Evolutionary conservation across 2,113 vertebrate species (phyloP).

Genomic region (Pomatostomus ruficeps): DNA sequence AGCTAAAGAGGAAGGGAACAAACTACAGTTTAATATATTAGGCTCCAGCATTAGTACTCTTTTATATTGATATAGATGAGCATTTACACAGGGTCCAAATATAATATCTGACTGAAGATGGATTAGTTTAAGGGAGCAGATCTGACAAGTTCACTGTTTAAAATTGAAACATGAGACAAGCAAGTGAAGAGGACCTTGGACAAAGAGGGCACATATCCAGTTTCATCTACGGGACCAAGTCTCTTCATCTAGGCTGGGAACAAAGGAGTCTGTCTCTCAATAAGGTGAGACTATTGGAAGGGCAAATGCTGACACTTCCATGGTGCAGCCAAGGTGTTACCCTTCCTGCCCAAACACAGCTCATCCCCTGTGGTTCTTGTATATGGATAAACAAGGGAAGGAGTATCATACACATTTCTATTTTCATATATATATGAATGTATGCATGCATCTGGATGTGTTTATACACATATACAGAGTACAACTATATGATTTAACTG

Average conservation of each 20-base stretch:
- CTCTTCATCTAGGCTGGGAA: neutral
- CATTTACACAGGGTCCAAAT: neutral
- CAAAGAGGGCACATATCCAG: neutral
- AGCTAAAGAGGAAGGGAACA: neutral
- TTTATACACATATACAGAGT: neutral
- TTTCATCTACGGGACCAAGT: neutral
- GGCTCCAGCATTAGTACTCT: neutral
- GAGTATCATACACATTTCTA: neutral
- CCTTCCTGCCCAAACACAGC: neutral
- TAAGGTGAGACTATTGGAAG: neutral
- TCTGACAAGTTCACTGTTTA: neutral
- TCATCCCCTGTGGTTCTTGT: neutral
- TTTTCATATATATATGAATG: neutral
- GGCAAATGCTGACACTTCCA: neutral
- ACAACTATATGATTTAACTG: neutral
- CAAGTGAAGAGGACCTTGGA: neutral
- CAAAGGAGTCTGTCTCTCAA: neutral
- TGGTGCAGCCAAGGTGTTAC: neutral
- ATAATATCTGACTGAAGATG: neutral
- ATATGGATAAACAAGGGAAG: neutral
- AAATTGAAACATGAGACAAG: neutral
- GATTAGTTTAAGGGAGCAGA: neutral
- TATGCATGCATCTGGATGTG: accelerated
- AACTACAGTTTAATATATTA: neutral
- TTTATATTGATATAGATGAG: neutral